Conservation (phyloP, 2,888 invertebrate species). For the Pheosia gnoma region DNA sequence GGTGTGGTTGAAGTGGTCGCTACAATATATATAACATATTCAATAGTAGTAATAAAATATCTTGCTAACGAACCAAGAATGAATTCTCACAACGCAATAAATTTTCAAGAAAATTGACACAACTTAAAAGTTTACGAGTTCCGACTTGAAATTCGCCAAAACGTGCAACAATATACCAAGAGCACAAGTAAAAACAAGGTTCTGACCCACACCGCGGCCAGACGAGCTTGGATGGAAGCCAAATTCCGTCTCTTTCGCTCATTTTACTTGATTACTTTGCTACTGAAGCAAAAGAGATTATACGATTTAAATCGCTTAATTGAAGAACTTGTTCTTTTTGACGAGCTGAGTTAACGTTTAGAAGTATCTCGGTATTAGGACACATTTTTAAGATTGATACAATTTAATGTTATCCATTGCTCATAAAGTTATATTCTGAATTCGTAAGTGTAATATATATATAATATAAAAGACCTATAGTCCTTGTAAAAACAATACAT, state of each 20-base stretch:
- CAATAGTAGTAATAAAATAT: not conserved
- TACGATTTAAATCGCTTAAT: slow-evolving; percentile 57
- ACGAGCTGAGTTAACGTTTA: not conserved
- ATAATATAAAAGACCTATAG: too few species aligned
- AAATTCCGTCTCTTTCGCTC: slow-evolving; percentile 52
- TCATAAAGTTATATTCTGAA: too few species aligned
- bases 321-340: slow-evolving; percentile 32
- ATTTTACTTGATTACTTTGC: slow-evolving; percentile 58
- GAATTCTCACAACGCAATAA: too few species aligned
- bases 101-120: not conserved
- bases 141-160: slow-evolving; percentile 31
- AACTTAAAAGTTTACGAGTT: slow-evolving; percentile 25
- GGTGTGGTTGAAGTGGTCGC: too few species aligned
- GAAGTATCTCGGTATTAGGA: not conserved
- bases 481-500: too few species aligned
- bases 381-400: too few species aligned
- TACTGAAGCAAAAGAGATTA: slow-evolving; percentile 55
- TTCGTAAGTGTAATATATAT: too few species aligned
- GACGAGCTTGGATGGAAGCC: slow-evolving; percentile 48
- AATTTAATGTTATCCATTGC: too few species aligned
- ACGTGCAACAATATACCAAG: slow-evolving; percentile 24
- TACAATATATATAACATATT: too few species aligned
- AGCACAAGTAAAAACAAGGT: slow-evolving; percentile 46
- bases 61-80: not conserved
- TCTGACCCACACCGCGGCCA: slow-evolving; percentile 24